Conservation (phyloP, 2,113 vertebrate genomes). For the Ctenomys sociabilis region DNA sequence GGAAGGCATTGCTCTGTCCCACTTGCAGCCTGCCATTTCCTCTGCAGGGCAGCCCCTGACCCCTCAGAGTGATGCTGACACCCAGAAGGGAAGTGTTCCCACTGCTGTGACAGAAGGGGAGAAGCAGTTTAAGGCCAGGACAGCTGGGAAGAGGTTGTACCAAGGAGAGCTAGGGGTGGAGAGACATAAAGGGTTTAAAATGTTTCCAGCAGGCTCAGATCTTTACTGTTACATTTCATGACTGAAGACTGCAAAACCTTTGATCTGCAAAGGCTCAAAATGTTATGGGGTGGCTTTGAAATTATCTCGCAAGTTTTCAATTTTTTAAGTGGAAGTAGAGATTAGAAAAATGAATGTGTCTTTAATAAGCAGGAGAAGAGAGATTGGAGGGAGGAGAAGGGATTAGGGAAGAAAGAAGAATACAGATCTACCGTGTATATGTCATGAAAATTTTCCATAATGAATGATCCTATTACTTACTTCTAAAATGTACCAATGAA, state of each 20-base stretch:
- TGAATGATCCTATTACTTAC: neutral
- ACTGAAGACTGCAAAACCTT: constrained; percentile 54
- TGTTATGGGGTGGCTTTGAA: neutral
- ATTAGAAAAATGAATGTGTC: constrained; percentile 78
- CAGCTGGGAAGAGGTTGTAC: constrained; percentile 84
- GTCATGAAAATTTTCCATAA: neutral
- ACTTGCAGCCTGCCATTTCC: constrained; percentile 99
- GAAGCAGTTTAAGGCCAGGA: constrained; percentile 89
- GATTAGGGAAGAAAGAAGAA: neutral
- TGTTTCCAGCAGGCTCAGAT: constrained; percentile 90
- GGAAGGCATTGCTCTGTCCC: constrained; percentile 99
- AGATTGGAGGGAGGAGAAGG: neutral
- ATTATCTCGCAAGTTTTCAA: neutral
- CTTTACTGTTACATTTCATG: constrained; percentile 54
- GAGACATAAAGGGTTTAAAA: constrained; percentile 87
- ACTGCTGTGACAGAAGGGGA: constrained; percentile 89
- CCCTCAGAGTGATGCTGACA: constrained; percentile 93
- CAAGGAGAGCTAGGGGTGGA: constrained; percentile 85
- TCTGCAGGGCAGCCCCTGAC: constrained; percentile 95
- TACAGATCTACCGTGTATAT: neutral
- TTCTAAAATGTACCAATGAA: neutral
- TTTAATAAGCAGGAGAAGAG: neutral
- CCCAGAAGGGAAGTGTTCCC: constrained; percentile 95
- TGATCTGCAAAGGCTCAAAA: constrained; percentile 45
- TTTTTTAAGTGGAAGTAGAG: constrained; percentile 69